These are phyloP conservation scores for Gymnorhina tibicen DNA, from an alignment of 2,113 vertebrate species.

Conservation along the genomic window DNA sequence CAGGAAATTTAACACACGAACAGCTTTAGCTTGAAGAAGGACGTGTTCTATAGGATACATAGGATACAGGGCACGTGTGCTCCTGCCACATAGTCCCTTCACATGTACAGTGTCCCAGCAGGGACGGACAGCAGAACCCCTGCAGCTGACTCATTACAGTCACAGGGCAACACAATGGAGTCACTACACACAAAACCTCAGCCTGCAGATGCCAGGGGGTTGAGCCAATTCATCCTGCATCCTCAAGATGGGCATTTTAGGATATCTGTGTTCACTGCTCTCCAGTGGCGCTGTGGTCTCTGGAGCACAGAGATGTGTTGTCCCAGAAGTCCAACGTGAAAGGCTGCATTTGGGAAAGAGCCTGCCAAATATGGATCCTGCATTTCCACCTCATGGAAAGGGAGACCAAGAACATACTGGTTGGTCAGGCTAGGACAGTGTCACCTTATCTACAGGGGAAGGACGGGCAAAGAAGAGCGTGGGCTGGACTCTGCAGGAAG, in stretches of 20 bases:
- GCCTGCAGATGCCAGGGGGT: background rate
- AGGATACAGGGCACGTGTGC: background rate
- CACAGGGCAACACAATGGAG: background rate
- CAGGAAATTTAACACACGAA: background rate
- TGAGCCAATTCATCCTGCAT: background rate
- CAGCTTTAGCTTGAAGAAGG: slow-evolving; percentile 3
- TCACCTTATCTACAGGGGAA: background rate
- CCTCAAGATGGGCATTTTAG: background rate
- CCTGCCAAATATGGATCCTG: background rate
- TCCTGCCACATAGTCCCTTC: background rate
- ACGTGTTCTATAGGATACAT: background rate
- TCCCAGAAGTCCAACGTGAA: background rate
- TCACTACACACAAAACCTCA: background rate
- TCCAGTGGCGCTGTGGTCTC: background rate
- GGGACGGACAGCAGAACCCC: background rate
- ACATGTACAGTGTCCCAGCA: background rate
- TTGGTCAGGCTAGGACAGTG: background rate
- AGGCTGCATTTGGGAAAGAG: background rate
- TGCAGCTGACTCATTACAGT: background rate
- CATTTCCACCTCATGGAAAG: accelerated
- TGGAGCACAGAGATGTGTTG: background rate
- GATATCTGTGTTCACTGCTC: background rate
- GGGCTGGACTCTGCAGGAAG: background rate
- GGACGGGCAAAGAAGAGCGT: background rate
- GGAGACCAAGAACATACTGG: background rate